These are phyloP conservation scores for Fratercula arctica DNA, from an alignment of 2,797 vertebrate genomes.

Conservation along the genomic window DNA sequence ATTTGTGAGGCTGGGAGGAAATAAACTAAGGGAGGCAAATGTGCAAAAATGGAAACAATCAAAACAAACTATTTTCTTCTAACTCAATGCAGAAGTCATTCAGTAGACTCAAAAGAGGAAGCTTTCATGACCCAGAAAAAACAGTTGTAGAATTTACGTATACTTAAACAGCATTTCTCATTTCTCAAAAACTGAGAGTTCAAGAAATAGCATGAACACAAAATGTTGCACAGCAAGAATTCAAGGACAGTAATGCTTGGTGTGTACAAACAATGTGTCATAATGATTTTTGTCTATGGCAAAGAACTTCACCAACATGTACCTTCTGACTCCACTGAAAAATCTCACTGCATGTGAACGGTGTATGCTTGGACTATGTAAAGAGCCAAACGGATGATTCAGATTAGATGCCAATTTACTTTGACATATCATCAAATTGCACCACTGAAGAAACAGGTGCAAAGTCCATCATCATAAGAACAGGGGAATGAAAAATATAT, in stretches of 20 bases:
- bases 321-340: neutral
- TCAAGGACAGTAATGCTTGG: neutral
- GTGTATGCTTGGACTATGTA: accelerated
- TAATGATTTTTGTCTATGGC: neutral
- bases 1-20: neutral
- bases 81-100: neutral
- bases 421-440: neutral
- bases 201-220: neutral
- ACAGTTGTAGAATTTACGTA: neutral
- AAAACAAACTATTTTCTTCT: slow-evolving; percentile 9
- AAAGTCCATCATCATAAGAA: neutral
- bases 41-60: slow-evolving; percentile 13
- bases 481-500: neutral
- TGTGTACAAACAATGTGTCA: neutral
- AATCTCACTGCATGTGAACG: neutral
- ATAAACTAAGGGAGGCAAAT: neutral
- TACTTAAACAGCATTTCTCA: neutral
- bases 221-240: neutral
- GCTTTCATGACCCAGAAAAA: neutral
- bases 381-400: neutral
- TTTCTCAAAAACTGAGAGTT: neutral
- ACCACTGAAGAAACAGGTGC: neutral
- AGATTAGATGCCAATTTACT: neutral
- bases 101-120: neutral
- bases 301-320: neutral